Conservation (phyloP, 2,797 vertebrate genomes). For the Rhinogobio ventralis region DNA sequence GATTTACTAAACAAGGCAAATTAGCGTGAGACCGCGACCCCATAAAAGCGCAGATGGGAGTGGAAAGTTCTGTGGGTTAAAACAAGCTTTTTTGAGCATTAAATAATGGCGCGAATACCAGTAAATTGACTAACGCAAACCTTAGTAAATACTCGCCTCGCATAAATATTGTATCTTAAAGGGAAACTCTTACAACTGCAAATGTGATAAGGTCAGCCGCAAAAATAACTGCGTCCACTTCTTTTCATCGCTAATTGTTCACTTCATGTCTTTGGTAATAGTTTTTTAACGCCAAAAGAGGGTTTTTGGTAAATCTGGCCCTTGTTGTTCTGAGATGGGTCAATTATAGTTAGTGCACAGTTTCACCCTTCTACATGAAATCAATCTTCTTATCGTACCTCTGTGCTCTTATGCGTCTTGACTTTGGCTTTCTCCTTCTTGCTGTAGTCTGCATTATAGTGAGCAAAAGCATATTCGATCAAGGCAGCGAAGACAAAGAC, state of each 20-base stretch:
- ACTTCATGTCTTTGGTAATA: neutral
- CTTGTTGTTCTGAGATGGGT: neutral
- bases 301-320: neutral
- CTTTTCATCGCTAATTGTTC: neutral
- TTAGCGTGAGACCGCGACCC: too few species aligned
- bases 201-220: neutral
- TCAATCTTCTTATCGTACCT: conserved; percentile 77
- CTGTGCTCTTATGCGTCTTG: conserved; percentile 83
- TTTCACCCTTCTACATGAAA: neutral
- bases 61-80: neutral
- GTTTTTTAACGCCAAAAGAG: neutral
- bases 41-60: neutral
- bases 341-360: neutral
- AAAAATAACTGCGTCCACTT: neutral
- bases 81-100: neutral
- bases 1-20: neutral
- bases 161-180: neutral
- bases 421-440: conserved; percentile 94
- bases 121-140: neutral
- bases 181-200: neutral
- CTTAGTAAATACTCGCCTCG: neutral
- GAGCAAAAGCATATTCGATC: conserved; percentile 97
- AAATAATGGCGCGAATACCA: neutral
- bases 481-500: conserved; percentile 97
- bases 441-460: conserved; percentile 96